A percentile compares a stretch with the other conserved stretches of the same genome.
Conservation (phyloP, 2,888 invertebrate species). For the Thymelicus lineola region DNA sequence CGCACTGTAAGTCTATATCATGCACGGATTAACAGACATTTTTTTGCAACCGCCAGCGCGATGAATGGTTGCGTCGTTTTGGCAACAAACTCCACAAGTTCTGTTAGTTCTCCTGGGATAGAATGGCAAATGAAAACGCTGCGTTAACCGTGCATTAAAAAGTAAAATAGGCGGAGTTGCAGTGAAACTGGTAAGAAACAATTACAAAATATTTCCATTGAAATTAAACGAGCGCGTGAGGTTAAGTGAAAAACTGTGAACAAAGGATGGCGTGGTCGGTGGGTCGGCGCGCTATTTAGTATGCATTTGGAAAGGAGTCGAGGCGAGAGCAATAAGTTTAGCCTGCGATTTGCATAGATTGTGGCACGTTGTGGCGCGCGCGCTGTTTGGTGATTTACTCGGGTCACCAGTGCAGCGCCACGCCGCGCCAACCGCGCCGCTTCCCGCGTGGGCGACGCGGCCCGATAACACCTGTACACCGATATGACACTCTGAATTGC, state of each 20-base stretch:
- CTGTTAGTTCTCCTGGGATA: neutral
- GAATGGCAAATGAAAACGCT: neutral
- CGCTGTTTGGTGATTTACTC: conserved; percentile 73
- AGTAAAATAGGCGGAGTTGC: conserved; percentile 38
- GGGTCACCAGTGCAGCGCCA: conserved; percentile 49
- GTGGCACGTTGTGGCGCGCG: conserved; percentile 56
- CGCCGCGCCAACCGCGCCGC: conserved; percentile 20
- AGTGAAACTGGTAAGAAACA: conserved; percentile 42
- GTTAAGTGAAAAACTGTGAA: conserved; percentile 73
- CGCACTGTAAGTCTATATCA: neutral
- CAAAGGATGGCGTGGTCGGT: conserved; percentile 71
- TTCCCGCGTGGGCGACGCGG: conserved; percentile 45
- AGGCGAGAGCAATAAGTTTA: conserved; percentile 84
- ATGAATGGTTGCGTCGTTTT: neutral
- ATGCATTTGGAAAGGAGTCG: conserved; percentile 83
- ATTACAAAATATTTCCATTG: conserved; percentile 55
- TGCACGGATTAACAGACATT: neutral
- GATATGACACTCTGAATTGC: conserved; percentile 21
- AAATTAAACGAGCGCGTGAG: conserved; percentile 55
- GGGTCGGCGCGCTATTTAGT: conserved; percentile 69
- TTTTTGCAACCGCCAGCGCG: neutral
- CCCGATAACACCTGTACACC: conserved; percentile 44
- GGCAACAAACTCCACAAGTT: neutral
- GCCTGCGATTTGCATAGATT: conserved; percentile 83
- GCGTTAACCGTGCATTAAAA: conserved; percentile 18